Conservation (phyloP, 2,888 invertebrate species). For the Diplolepis rosae region DNA sequence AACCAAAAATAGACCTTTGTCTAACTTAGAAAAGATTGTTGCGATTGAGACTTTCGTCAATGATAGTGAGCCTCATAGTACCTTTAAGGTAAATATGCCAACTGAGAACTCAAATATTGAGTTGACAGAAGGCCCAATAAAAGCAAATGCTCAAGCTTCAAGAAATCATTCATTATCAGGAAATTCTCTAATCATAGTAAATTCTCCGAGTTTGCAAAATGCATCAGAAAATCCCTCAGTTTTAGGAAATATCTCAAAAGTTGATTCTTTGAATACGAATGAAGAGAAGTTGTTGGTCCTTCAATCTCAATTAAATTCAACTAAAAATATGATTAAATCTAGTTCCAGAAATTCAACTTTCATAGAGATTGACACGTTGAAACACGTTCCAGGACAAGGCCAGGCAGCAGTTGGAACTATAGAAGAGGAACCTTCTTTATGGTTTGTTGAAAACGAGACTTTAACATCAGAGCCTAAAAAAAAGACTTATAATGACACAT, state of each 20-base stretch:
- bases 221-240: background rate
- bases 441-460: conserved; percentile 24
- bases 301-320: conserved; percentile 6
- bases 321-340: conserved; percentile 15
- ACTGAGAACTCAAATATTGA: conserved; percentile 48
- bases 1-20: conserved; percentile 19
- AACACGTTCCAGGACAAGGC: conserved; percentile 45
- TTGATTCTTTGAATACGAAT: conserved; percentile 52
- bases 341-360: conserved; percentile 64
- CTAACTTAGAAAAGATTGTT: conserved; percentile 49
- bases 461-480: conserved; percentile 48
- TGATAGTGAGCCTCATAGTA: conserved; percentile 41
- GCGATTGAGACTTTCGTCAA: conserved; percentile 51
- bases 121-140: conserved; percentile 44
- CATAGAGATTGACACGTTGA: conserved; percentile 55
- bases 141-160: no score
- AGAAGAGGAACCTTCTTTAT: conserved; percentile 35
- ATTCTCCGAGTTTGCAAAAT: background rate
- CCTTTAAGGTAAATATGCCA: conserved; percentile 42
- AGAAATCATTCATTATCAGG: background rate
- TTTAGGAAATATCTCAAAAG: conserved; percentile 17
- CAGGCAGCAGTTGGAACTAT: conserved; percentile 38
- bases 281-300: conserved; percentile 58
- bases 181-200: background rate
- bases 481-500: conserved; percentile 65